A percentile compares a stretch with the other conserved stretches of the same genome.
Evolutionary conservation across 1,140 invertebrate genomes (phyloP).

Genomic region (Mycetomoellerius zeteki): DNA sequence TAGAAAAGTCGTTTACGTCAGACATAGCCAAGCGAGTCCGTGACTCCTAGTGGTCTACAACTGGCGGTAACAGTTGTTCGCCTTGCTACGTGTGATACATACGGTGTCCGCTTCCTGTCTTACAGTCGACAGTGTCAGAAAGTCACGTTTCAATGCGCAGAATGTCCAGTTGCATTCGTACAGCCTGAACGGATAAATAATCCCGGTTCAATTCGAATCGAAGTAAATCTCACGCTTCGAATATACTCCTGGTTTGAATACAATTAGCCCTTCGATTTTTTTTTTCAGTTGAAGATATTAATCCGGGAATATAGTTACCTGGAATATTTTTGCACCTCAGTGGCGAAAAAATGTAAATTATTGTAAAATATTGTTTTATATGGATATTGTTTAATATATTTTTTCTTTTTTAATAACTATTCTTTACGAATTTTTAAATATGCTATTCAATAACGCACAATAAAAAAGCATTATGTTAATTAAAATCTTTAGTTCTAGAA

Average conservation of each 20-base stretch:
- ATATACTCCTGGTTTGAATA: neutral
- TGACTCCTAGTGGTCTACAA: slow-evolving; percentile 24
- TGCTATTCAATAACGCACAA: too few species aligned
- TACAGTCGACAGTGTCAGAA: neutral
- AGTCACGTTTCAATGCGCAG: slow-evolving; percentile 49
- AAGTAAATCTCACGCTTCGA: neutral
- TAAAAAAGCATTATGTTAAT: too few species aligned
- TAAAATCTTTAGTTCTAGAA: too few species aligned
- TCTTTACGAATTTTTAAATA: too few species aligned
- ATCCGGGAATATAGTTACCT: too few species aligned
- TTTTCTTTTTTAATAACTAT: too few species aligned
- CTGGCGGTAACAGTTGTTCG: slow-evolving; percentile 56
- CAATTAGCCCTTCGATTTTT: neutral
- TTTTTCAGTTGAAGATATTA: neutral
- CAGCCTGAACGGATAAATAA: neutral
- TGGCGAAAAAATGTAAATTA: too few species aligned
- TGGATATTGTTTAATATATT: too few species aligned
- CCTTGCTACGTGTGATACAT: slow-evolving; percentile 44
- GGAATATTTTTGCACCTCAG: too few species aligned
- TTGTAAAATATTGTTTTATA: too few species aligned
- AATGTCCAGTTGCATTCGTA: neutral
- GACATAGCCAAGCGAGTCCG: slow-evolving; percentile 20
- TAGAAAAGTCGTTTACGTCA: slow-evolving; percentile 40
- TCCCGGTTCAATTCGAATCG: neutral
- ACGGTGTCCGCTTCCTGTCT: slow-evolving; percentile 12